Evolutionary conservation across 2,797 vertebrate species (phyloP), one percentile per base, ranked within the genome.

Genomic region (Typhlichthys subterraneus): DNA sequence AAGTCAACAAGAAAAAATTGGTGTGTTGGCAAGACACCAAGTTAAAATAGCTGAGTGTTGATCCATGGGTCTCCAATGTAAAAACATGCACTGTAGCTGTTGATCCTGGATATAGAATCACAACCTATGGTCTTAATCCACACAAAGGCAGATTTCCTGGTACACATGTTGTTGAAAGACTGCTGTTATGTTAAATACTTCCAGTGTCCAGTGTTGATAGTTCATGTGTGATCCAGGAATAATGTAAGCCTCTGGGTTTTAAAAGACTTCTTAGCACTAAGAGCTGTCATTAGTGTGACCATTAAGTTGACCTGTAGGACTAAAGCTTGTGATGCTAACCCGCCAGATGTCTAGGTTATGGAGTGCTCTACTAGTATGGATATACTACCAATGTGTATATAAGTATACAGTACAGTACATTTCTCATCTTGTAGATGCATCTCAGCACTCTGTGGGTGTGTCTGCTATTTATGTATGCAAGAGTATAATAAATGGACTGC

Each of bases 111-210:
- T 17, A 61, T 57, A 74, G 67, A 68, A 61, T 67, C 46, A 19
- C 9, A 6, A 52, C 60, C 63, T 52, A 71, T 57, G 57, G 29
- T 62, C 68, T 62, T n/a, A 69, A 71, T 63, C 77, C 69, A 67
- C 70, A 73, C 69, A 45, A 42, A 65, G 59, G 51, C 62, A 61
- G 64, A 69, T 65, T 65, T 63, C 54, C 66, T 52, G 58, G 49
- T 71, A 77, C 79, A 84, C 82, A 82, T 86, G 79, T 69, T 80
- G 73, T 69, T 74, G 54, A 72, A 67, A 69, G 62, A 78, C 69
- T 75, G 69, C 12, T 72, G 69, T 50, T 50, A n/a, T n/a, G n/a
- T n/a, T n/a, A n/a, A 59, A 51, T 76, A 77, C 80, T 74, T 69
- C 69, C 68, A 56, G 13, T 12, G 59, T 69, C 69, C 68, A 56